Conservation (phyloP, 2,888 invertebrate species). For the Hoplodrina blanda region DNA sequence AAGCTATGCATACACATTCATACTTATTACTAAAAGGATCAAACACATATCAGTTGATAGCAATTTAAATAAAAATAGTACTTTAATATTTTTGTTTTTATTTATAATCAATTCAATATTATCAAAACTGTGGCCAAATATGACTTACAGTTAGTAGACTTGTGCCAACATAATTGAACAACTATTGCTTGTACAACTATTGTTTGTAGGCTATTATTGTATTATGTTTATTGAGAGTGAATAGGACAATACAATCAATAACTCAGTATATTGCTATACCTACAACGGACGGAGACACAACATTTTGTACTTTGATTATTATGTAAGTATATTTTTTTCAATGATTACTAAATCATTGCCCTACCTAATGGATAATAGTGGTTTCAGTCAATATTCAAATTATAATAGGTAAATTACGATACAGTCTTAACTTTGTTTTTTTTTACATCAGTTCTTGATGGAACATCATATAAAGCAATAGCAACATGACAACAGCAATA, state of each 20-base stretch:
- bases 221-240: not conserved
- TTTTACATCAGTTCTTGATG: slow-evolving; percentile 78
- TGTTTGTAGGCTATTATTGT: slow-evolving; percentile 8
- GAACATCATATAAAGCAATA: slow-evolving; percentile 81
- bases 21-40: slow-evolving; percentile 95
- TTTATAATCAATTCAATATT: slow-evolving; percentile 23
- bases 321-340: slow-evolving; percentile 1
- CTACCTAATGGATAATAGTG: slow-evolving; percentile 40
- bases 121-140: slow-evolving; percentile 29
- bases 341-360: slow-evolving; percentile 26
- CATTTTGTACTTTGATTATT: slow-evolving; percentile 39
- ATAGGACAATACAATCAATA: slow-evolving; percentile 18
- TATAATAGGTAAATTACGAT: slow-evolving; percentile 44
- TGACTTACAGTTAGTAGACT: slow-evolving; percentile 30
- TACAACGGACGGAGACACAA: not conserved
- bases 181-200: slow-evolving; percentile 5
- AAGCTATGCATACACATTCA: slow-evolving; percentile 96
- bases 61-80: slow-evolving; percentile 69
- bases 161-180: slow-evolving; percentile 15
- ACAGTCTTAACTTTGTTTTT: slow-evolving; percentile 58
- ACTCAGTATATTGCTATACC: not conserved
- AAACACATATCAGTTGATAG: slow-evolving; percentile 92
- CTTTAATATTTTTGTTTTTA: slow-evolving; percentile 5
- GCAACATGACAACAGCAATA: slow-evolving; percentile 88
- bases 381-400: slow-evolving; percentile 48